A percentile compares a stretch with the other conserved stretches of the same genome.
Evolutionary conservation across 2,113 vertebrate genomes (phyloP).

Genomic region (Emydocephalus ijimae): DNA sequence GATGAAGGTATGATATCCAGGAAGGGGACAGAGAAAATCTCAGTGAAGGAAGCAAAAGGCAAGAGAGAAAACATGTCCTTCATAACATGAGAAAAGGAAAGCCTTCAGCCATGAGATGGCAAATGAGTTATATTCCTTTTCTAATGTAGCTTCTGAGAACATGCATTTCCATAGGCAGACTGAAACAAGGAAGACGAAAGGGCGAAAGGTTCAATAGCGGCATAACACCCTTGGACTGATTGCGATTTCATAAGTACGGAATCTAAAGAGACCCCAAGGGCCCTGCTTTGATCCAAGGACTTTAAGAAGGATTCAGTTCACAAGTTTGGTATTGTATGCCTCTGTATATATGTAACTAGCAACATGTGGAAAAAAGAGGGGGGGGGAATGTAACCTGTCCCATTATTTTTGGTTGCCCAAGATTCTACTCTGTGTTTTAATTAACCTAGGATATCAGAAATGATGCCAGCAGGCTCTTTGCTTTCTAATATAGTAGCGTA

Average conservation of each 20-base stretch:
- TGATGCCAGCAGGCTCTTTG: not conserved
- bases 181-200: not conserved
- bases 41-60: not conserved
- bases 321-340: not conserved
- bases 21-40: not conserved
- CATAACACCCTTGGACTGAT: not conserved
- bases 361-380: not conserved
- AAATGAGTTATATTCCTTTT: not conserved
- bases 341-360: not conserved
- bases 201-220: not conserved
- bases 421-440: not conserved
- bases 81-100: not conserved
- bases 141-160: not conserved
- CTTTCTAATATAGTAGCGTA: not conserved
- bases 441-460: not conserved
- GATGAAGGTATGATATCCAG: not conserved
- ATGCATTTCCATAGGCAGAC: not conserved
- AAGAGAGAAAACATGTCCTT: not conserved
- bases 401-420: not conserved
- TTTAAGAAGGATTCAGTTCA: constrained; percentile 19
- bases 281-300: not conserved
- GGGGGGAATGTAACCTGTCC: not conserved
- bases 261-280: not conserved
- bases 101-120: not conserved
- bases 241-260: not conserved